phyloP scores from a whole-genome alignment of 1,140 invertebrate genomes.

The Drosophila ironensis region DNA sequence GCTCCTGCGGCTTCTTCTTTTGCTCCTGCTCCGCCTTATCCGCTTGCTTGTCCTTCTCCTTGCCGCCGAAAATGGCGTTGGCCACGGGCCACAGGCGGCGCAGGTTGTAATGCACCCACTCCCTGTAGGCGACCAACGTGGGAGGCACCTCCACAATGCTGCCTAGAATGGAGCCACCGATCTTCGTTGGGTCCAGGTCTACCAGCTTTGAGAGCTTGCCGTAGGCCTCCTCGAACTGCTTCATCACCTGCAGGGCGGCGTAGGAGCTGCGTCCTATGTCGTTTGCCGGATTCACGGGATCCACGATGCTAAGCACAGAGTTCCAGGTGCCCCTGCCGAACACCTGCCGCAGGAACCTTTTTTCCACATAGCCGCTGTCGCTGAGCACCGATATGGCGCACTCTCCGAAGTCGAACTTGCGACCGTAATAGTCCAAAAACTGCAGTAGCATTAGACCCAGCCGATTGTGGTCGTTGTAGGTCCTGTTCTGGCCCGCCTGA shows the following conservation, averaged over 20 bases:
- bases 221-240: constrained; percentile 46
- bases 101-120: constrained; percentile 58
- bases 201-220: constrained; percentile 55
- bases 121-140: constrained; percentile 28
- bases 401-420: constrained; percentile 59
- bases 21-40: no score
- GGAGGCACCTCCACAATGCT: constrained; percentile 41
- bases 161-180: constrained; percentile 32
- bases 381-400: constrained; percentile 40
- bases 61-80: neutral
- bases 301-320: constrained; percentile 56
- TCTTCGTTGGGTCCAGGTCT: constrained; percentile 41
- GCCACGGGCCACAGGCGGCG: constrained; percentile 5
- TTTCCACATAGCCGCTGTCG: constrained; percentile 36
- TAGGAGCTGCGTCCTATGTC: constrained; percentile 63
- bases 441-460: constrained; percentile 50
- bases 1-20: no score
- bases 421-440: constrained; percentile 58
- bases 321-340: constrained; percentile 29
- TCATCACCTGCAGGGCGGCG: constrained; percentile 43
- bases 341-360: constrained; percentile 15
- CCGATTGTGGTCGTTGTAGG: constrained; percentile 29
- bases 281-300: constrained; percentile 56
- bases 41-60: neutral
- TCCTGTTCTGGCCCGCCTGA: constrained; percentile 6